Conservation (phyloP, 1,140 invertebrate genomes). For the Micrasema longulum region DNA sequence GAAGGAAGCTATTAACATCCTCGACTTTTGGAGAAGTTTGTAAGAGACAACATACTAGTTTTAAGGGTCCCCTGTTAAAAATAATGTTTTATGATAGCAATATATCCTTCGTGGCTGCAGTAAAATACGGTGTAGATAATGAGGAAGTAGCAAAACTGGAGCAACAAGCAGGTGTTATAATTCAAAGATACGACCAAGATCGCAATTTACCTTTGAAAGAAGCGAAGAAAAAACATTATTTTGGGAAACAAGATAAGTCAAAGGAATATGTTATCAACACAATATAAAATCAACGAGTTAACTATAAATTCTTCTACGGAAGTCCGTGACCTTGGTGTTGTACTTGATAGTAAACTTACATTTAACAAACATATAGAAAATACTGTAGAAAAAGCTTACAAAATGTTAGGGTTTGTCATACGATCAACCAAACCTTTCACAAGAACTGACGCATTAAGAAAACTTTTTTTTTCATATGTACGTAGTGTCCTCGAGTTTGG, state of each 20-base stretch:
- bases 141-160: conserved; percentile 37
- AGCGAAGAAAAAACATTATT: background rate
- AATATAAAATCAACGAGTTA: too few species aligned
- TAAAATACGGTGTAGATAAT: conserved; percentile 38
- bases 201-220: background rate
- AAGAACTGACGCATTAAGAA: too few species aligned
- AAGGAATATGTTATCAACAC: too few species aligned
- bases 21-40: conserved; percentile 1
- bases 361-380: too few species aligned
- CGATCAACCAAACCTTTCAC: too few species aligned
- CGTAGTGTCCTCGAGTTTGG: too few species aligned
- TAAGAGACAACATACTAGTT: conserved; percentile 4
- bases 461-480: too few species aligned
- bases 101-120: conserved; percentile 13
- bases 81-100: background rate
- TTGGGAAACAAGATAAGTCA: background rate
- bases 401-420: too few species aligned
- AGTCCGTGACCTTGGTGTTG: too few species aligned
- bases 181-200: conserved; percentile 18
- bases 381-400: too few species aligned
- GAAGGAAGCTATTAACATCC: conserved; percentile 1
- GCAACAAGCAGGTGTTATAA: conserved; percentile 24
- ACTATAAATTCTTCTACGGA: too few species aligned
- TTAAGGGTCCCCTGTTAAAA: background rate
- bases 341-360: too few species aligned